A percentile compares a stretch with the other conserved stretches of the same genome.
These are phyloP conservation scores for Recurvirostra avosetta DNA, from an alignment of 2,113 vertebrate species.

Conservation along the genomic window DNA sequence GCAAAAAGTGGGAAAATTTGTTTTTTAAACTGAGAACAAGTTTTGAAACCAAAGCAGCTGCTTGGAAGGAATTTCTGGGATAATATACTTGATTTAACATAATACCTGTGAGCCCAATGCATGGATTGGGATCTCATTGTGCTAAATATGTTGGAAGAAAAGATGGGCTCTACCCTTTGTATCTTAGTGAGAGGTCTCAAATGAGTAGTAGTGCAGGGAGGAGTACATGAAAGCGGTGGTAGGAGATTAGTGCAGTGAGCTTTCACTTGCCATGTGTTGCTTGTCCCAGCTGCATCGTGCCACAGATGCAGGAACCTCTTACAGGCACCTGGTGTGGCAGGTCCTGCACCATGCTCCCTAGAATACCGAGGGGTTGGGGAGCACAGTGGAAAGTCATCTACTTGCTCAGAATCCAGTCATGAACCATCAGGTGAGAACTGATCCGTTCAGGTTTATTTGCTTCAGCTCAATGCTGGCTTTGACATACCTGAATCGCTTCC, in stretches of 20 bases:
- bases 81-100: neutral
- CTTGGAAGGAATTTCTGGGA: neutral
- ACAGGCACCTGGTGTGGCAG: neutral
- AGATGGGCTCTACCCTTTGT: neutral
- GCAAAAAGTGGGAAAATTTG: neutral
- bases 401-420: neutral
- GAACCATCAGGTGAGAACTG: neutral
- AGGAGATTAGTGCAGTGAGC: neutral
- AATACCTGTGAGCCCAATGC: neutral
- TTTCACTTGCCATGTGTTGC: neutral
- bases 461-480: neutral
- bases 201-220: neutral
- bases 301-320: neutral
- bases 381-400: neutral
- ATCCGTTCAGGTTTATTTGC: neutral
- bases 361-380: neutral
- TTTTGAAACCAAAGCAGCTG: neutral
- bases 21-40: neutral
- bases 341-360: neutral
- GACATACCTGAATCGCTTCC: neutral
- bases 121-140: neutral
- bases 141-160: neutral
- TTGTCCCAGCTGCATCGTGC: neutral
- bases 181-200: neutral
- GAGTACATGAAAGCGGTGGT: fast-evolving